Conservation (phyloP, 2,113 vertebrate genomes). For the Scolopax mira region DNA sequence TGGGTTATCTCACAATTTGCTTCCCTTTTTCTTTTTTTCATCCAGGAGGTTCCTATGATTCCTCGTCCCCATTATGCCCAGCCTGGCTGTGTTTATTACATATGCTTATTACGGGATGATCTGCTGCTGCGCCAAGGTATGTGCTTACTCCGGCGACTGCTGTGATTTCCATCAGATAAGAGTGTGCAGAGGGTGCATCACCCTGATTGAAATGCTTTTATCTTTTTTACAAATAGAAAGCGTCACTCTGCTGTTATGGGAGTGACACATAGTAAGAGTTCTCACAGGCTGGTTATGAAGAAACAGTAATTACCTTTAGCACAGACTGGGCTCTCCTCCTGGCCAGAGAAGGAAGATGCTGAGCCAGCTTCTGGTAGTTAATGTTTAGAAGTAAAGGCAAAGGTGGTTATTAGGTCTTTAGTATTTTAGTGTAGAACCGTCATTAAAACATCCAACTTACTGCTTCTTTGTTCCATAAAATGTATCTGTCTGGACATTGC, state of each 20-base stretch:
- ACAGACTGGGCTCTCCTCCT: neutral
- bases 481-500: neutral
- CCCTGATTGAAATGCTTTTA: neutral
- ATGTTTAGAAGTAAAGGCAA: neutral
- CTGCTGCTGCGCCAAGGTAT: slow-evolving; percentile 94
- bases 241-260: neutral
- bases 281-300: neutral
- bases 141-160: neutral
- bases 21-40: neutral
- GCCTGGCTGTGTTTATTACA: slow-evolving; percentile 93
- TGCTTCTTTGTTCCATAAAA: neutral
- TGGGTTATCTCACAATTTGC: neutral
- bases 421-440: neutral
- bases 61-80: slow-evolving; percentile 95
- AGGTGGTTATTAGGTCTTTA: neutral
- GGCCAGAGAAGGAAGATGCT: neutral
- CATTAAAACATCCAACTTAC: neutral
- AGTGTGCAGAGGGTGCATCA: neutral
- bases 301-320: neutral
- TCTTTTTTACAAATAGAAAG: neutral
- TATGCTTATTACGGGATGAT: slow-evolving; percentile 93
- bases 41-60: slow-evolving; percentile 97
- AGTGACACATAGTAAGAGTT: neutral
- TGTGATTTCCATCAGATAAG: neutral
- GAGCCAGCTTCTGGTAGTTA: neutral